These are phyloP conservation scores for Neogobius melanostomus DNA, from an alignment of 2,113 vertebrate species.

Conservation along the genomic window DNA sequence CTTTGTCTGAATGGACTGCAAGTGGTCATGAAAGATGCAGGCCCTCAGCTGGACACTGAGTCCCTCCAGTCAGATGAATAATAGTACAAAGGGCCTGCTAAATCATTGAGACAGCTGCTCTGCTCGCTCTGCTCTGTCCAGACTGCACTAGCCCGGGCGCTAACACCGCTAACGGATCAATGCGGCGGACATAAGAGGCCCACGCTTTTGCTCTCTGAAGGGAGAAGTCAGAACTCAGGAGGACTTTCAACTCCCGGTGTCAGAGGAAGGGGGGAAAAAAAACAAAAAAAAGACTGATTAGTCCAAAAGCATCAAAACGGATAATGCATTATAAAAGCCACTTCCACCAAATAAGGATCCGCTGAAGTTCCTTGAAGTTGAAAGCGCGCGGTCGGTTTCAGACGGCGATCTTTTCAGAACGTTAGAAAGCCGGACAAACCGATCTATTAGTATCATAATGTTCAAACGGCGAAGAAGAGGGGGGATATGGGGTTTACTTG, in stretches of 20 bases:
- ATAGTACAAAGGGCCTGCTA: conserved; percentile 77
- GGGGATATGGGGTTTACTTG: neutral
- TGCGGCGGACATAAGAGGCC: conserved; percentile 53
- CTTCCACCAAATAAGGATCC: conserved; percentile 19
- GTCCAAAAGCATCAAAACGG: conserved; percentile 27
- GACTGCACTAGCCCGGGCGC: conserved; percentile 45
- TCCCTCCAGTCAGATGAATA: conserved; percentile 74
- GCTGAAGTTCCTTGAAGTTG: conserved; percentile 23
- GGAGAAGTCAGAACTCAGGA: conserved; percentile 31
- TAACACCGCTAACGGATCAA: conserved; percentile 62
- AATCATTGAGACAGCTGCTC: conserved; percentile 74
- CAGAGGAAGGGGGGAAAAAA: neutral
- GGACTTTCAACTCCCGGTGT: conserved; percentile 30
- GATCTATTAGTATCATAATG: conserved; percentile 6
- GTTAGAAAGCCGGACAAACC: conserved; percentile 10
- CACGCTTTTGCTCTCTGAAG: conserved; percentile 19
- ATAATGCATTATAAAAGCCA: conserved; percentile 17
- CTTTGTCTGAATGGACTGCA: conserved; percentile 70
- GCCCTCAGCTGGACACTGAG: conserved; percentile 66
- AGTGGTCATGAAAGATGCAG: conserved; percentile 78
- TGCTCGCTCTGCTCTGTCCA: conserved; percentile 54
- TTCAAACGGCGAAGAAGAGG: conserved; percentile 3
- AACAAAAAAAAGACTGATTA: conserved; percentile 21
- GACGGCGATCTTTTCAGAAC: conserved; percentile 12
- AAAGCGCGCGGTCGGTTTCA: neutral